Evolutionary conservation across 2,888 invertebrate genomes (phyloP), one percentile per base, ranked within the genome.

Genomic region (Oscheius onirici): DNA sequence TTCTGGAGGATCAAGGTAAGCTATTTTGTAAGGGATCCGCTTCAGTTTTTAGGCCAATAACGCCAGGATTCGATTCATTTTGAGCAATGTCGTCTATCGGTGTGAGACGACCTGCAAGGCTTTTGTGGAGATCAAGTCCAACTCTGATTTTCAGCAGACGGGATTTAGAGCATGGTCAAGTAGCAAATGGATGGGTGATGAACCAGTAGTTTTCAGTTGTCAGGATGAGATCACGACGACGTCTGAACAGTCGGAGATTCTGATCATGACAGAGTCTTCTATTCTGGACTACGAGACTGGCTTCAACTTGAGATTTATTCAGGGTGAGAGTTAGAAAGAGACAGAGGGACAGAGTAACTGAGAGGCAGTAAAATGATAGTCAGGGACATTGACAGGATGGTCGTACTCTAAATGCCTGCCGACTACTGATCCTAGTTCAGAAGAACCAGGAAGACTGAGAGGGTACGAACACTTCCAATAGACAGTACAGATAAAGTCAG

Each of bases 91-190:
- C 2, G 71, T 76, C 15, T 86, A 82, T 63, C 80, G 80, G 15
- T 86, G 86, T 71, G 81, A 83, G 10, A 70, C 77, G 15, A 80
- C 85, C 0, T 86, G 86, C 71, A 79, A 82, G 43, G 79, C 82
- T 6, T 86, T 75, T 71, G 80, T 86, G 40, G 86, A 86, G 63
- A 75, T 86, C 17, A 86, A 86, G 72, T 75, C 79, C 65, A 86
- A 83, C 55, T 81, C 78, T 43, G 86, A 86, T 68, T 85, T 85
- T 68, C 86, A 86, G 66, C 84, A 85, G 67, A 84, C 84, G 41
- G 86, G 86, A 10, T 86, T 86, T 70, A 75, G 86, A 66, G 77
- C 76, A 57, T 86, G 86, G 85, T 85, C 28, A 34, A 34, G 34
- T 34, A 8, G 5, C 34, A 34, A 26, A 15, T 13, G 15, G 10